Percentiles rank a stretch among this genome's conserved stretches.
phyloP scores from a whole-genome alignment of 2,888 invertebrate species.

The Shargacucullia verbasci region DNA sequence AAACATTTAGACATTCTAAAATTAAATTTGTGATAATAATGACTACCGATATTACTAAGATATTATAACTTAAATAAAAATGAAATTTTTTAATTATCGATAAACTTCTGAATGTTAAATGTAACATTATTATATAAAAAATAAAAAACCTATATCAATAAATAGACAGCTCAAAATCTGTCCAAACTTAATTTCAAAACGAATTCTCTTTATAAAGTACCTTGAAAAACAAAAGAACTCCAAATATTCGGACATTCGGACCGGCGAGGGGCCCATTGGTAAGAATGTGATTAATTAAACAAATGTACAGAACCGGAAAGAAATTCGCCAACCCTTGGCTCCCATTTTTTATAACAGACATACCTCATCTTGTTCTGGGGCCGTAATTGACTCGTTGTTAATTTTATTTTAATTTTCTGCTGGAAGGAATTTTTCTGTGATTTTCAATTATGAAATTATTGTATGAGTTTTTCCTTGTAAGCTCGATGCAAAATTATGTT shows the following conservation, averaged over 20 bases:
- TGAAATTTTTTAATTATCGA: too few species aligned
- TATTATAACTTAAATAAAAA: too few species aligned
- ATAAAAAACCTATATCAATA: too few species aligned
- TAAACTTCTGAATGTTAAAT: too few species aligned
- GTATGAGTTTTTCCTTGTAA: neutral
- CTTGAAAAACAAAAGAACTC: constrained; percentile 67
- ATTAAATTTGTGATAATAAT: too few species aligned
- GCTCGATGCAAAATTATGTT: too few species aligned
- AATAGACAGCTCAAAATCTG: constrained; percentile 9
- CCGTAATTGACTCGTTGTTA: constrained; percentile 84
- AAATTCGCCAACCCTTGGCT: constrained; percentile 84
- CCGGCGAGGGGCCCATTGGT: constrained; percentile 75
- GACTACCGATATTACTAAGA: too few species aligned
- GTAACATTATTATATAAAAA: neutral
- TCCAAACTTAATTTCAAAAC: constrained; percentile 34
- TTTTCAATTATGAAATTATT: constrained; percentile 46
- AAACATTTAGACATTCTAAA: too few species aligned
- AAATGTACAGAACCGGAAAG: constrained; percentile 84
- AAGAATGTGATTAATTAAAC: constrained; percentile 89
- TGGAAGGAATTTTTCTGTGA: constrained; percentile 60
- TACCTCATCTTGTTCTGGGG: constrained; percentile 80
- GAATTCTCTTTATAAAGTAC: constrained; percentile 41
- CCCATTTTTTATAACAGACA: constrained; percentile 81
- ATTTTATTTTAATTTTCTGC: constrained; percentile 75
- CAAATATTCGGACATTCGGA: constrained; percentile 84